Evolutionary conservation across 1,140 invertebrate species (phyloP).

Genomic region (Drosophila lini): DNA sequence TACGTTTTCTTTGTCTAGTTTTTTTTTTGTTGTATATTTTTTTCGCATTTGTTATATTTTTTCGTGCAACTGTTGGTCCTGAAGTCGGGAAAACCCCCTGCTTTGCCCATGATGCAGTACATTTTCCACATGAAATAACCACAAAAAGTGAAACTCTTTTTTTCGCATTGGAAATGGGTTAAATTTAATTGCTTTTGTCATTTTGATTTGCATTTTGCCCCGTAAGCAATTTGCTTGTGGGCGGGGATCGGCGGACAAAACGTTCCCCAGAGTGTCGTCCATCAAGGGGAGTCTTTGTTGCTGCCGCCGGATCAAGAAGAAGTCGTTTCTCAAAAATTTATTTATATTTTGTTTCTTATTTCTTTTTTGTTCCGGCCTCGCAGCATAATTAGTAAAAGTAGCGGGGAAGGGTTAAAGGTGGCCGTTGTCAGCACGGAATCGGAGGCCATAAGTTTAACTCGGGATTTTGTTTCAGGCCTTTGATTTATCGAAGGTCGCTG

Average conservation of each 20-base stretch:
- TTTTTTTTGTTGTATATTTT: conserved; percentile 14
- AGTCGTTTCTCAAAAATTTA: conserved; percentile 70
- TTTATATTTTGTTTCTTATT: conserved; percentile 29
- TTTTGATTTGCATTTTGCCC: conserved; percentile 79
- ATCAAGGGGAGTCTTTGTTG: conserved; percentile 57
- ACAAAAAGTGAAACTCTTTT: conserved; percentile 70
- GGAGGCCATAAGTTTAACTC: conserved; percentile 50
- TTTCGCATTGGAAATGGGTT: conserved; percentile 77
- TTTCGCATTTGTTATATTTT: conserved; percentile 4
- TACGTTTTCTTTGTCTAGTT: conserved; percentile 26
- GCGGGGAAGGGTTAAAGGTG: conserved; percentile 71
- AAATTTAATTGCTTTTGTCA: conserved; percentile 83
- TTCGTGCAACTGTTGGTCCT: conserved; percentile 67
- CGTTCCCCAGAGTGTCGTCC: conserved; percentile 71
- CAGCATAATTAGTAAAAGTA: conserved; percentile 60
- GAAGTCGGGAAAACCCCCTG: background rate
- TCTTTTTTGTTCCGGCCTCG: conserved; percentile 19
- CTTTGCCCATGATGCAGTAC: conserved; percentile 74
- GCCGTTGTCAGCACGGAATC: conserved; percentile 58
- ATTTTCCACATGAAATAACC: conserved; percentile 84
- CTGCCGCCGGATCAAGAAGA: conserved; percentile 10
- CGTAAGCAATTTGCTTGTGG: conserved; percentile 71
- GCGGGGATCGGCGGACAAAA: conserved; percentile 46
- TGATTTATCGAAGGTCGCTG: conserved; percentile 63
- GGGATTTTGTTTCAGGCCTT: conserved; percentile 51